Evolutionary conservation across 2,888 invertebrate species (phyloP).

Genomic region (Cryptops parisi): DNA sequence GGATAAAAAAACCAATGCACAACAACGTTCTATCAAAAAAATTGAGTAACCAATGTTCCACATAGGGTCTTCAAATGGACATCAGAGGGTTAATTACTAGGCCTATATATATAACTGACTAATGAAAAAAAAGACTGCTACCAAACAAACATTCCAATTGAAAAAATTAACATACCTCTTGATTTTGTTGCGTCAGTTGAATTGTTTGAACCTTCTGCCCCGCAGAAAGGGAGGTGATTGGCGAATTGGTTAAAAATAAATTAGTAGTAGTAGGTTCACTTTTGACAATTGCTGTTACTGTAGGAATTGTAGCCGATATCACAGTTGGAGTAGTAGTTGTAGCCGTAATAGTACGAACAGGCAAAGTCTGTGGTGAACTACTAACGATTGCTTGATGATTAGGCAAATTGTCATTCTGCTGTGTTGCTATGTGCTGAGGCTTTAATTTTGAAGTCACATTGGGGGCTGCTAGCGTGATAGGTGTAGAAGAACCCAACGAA

Average conservation of each 20-base stretch:
- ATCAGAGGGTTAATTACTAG: too few species aligned
- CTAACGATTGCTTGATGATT: not conserved
- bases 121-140: not conserved
- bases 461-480: too few species aligned
- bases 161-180: constrained; percentile 37
- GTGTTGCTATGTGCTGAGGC: too few species aligned
- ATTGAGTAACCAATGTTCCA: too few species aligned
- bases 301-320: constrained; percentile 4
- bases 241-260: constrained; percentile 8
- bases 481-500: too few species aligned
- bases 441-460: too few species aligned
- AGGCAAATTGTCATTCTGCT: not conserved
- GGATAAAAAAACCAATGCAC: too few species aligned
- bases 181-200: constrained; percentile 56
- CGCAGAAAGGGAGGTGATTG: constrained; percentile 14
- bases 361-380: not conserved
- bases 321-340: constrained; percentile 6
- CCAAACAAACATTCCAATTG: not conserved
- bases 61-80: too few species aligned
- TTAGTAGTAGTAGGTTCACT: constrained; percentile 8
- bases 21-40: too few species aligned
- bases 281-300: constrained; percentile 5
- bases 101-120: too few species aligned
- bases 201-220: constrained; percentile 31
- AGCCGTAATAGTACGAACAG: not conserved